Evolutionary conservation across 1,140 invertebrate genomes (phyloP).

Genomic region (Sogatella furcifera): DNA sequence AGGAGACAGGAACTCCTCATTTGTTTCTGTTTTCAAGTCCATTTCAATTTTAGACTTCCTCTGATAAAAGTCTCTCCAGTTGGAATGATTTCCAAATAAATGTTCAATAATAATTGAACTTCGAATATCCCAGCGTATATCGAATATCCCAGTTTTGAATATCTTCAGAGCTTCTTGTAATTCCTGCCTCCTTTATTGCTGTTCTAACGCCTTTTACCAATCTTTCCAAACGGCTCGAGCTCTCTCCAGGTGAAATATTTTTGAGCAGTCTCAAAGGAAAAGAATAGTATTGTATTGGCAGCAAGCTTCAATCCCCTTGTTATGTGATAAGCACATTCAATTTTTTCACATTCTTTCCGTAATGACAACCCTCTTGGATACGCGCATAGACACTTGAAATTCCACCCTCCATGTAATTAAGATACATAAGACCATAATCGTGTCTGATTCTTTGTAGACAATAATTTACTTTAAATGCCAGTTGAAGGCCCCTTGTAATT

Average conservation of each 20-base stretch:
- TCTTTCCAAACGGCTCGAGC: background rate
- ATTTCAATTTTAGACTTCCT: background rate
- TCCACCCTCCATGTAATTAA: conserved; percentile 5
- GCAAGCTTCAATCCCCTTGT: background rate
- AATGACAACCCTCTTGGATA: background rate
- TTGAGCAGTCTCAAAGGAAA: background rate
- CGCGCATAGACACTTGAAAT: conserved; percentile 9
- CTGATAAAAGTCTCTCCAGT: background rate
- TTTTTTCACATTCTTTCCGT: conserved; percentile 9
- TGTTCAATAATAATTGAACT: background rate
- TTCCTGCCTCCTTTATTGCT: background rate
- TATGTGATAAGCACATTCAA: conserved; percentile 12
- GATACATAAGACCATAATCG: background rate
- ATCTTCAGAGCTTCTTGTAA: background rate
- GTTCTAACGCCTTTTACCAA: background rate
- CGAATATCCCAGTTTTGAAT: too few species aligned
- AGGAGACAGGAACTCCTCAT: background rate
- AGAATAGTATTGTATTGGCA: background rate
- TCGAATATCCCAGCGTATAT: background rate
- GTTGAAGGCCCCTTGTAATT: conserved; percentile 7
- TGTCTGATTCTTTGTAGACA: conserved; percentile 1
- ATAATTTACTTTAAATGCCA: conserved; percentile 4
- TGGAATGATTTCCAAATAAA: background rate
- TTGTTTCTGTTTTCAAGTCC: background rate
- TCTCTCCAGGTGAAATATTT: background rate